A percentile compares a stretch with the other conserved stretches of the same genome.
phyloP scores from a whole-genome alignment of 35 echinoderm and acorn worm genomes.

The Ptychodera flava region DNA sequence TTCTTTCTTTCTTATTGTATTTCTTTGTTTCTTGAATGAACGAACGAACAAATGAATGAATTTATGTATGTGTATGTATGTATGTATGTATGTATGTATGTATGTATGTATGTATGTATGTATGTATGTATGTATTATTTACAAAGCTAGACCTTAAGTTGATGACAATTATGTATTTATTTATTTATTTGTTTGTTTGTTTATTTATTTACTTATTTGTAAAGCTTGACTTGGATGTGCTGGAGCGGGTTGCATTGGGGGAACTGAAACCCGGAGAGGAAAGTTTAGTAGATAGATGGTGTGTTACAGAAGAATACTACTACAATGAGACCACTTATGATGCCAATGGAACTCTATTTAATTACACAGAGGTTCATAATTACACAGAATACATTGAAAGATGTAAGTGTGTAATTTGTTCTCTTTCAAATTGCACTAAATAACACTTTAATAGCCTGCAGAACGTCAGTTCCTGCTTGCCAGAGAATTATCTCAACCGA shows the following conservation, averaged over 20 bases:
- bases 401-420: no score
- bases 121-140: slow-evolving; percentile 2
- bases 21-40: no score
- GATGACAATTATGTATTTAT: neutral
- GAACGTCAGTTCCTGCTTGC: no score
- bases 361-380: neutral
- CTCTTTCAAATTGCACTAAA: no score
- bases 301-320: neutral
- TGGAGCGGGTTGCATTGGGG: neutral
- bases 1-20: no score
- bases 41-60: neutral
- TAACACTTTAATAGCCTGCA: no score
- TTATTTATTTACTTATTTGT: no score
- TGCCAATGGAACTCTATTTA: neutral
- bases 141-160: no score
- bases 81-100: neutral
- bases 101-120: neutral
- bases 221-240: neutral
- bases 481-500: no score
- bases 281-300: slow-evolving; percentile 1
- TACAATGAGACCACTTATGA: neutral
- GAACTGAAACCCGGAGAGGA: neutral
- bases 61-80: neutral
- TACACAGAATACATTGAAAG: neutral
- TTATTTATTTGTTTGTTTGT: neutral